A percentile compares a stretch with the other conserved stretches of the same genome.
Conservation (phyloP, 2,113 vertebrate genomes). For the Zapus hudsonius region DNA sequence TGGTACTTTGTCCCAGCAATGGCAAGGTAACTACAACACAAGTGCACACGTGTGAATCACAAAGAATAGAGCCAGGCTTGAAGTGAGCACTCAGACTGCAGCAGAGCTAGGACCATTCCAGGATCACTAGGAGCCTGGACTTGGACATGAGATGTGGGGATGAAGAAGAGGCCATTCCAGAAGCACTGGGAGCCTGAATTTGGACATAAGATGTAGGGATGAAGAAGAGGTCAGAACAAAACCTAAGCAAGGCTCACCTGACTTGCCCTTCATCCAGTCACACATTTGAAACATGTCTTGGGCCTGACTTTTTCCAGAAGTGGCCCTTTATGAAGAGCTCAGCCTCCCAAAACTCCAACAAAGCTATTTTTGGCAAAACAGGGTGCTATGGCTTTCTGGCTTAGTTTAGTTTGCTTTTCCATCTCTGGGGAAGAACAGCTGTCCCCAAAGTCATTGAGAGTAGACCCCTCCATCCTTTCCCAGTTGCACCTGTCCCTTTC, state of each 20-base stretch:
- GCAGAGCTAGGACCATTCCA: too few relatives aligned
- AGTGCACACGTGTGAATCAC: not conserved
- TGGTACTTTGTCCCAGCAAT: too few relatives aligned
- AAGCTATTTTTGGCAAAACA: not conserved
- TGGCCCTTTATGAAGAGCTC: not conserved
- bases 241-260: too few relatives aligned
- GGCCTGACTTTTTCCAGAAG: not conserved
- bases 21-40: too few relatives aligned
- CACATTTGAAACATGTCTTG: not conserved
- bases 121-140: too few relatives aligned
- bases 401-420: not conserved
- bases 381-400: not conserved
- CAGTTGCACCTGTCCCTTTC: not conserved
- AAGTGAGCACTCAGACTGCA: too few relatives aligned
- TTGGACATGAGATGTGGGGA: too few relatives aligned
- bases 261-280: not conserved
- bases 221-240: not conserved
- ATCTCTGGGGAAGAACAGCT: not conserved
- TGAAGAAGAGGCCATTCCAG: too few relatives aligned
- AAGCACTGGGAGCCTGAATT: not conserved
- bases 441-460: not conserved
- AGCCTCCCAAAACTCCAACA: not conserved
- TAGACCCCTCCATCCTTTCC: not conserved
- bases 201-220: not conserved
- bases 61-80: not conserved